These are phyloP conservation scores for Macaca mulatta DNA, from an alignment of 2,113 vertebrate genomes.

Conservation along the genomic window DNA sequence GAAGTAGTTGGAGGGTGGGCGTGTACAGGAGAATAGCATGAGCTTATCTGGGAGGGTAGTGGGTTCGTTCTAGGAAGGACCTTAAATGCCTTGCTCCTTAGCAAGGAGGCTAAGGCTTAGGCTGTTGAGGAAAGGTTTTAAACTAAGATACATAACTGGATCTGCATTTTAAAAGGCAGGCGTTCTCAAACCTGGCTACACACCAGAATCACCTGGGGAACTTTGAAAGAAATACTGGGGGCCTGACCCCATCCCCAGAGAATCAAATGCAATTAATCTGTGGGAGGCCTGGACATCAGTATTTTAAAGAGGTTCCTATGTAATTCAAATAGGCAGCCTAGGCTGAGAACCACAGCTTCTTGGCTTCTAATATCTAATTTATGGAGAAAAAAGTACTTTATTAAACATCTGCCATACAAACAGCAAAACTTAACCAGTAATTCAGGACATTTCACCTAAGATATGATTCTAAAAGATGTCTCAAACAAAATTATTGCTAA, in stretches of 20 bases:
- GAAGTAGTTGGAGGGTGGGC: background rate
- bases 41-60: background rate
- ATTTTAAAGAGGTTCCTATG: slow-evolving; percentile 10
- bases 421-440: background rate
- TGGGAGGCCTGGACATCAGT: background rate
- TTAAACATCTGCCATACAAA: background rate
- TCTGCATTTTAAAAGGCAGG: background rate
- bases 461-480: background rate
- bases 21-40: background rate
- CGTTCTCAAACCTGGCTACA: background rate
- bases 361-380: background rate
- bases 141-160: background rate
- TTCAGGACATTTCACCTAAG: background rate
- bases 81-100: background rate
- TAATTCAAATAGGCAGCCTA: background rate
- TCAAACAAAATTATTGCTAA: background rate
- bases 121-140: background rate
- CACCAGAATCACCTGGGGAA: background rate
- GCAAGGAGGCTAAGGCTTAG: background rate
- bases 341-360: background rate
- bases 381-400: background rate
- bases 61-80: background rate
- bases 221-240: background rate
- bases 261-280: background rate
- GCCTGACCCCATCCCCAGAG: background rate